These are phyloP conservation scores for Heliconius hortense DNA, from an alignment of 2,888 invertebrate genomes.

Conservation along the genomic window DNA sequence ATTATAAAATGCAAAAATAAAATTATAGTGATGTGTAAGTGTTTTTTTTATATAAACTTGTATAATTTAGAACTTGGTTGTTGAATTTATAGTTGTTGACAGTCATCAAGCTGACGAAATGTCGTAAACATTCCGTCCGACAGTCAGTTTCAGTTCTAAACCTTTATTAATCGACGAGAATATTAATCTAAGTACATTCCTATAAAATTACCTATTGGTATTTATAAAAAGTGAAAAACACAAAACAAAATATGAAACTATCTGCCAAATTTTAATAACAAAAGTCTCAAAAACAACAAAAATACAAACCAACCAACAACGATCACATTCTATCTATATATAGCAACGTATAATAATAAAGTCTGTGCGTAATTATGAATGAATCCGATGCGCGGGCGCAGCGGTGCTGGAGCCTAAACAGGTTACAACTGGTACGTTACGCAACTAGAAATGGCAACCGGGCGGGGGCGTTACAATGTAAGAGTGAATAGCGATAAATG, in stretches of 20 bases:
- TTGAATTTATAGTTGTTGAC: too few species aligned
- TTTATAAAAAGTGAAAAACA: neutral
- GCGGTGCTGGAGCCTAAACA: conserved; percentile 40
- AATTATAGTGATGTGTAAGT: neutral
- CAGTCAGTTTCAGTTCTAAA: too few species aligned
- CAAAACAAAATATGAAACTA: neutral
- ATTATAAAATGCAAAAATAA: neutral
- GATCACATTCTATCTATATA: neutral
- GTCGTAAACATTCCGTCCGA: too few species aligned
- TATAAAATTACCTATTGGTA: too few species aligned
- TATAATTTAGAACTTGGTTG: too few species aligned
- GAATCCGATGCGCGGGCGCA: conserved; percentile 33
- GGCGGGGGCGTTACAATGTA: conserved; percentile 8
- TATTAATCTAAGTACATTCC: too few species aligned
- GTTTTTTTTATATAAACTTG: neutral
- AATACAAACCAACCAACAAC: neutral
- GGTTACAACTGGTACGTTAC: conserved; percentile 42
- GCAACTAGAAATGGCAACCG: conserved; percentile 41
- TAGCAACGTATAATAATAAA: conserved; percentile 19
- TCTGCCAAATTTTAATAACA: too few species aligned
- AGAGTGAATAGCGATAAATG: conserved; percentile 18
- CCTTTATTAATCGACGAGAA: too few species aligned
- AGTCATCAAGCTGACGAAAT: too few species aligned
- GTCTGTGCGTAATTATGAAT: conserved; percentile 35
- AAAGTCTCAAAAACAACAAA: neutral